Base-by-base conservation (phyloP, 1,140 invertebrate genomes). In the Bombus pyrosoma region DNA sequence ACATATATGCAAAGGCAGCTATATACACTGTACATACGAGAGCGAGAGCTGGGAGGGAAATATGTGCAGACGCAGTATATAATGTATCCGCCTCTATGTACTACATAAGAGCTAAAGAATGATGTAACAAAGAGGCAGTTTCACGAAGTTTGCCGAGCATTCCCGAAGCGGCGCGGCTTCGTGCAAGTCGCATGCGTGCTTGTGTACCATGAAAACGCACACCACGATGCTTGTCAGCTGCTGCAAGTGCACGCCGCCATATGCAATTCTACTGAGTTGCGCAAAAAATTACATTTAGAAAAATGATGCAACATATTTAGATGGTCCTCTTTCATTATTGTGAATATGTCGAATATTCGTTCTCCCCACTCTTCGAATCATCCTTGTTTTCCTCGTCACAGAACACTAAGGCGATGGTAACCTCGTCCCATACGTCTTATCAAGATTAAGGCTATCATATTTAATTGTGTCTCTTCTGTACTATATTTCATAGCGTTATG, bases 101-200 rank as follows among this genome's bases (percentile, higher is more conserved):
- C 83, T 93, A 92, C 88, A 93, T 93, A 92, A 88, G 89, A 78
- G 78, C 77, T 85, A 90, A 92, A 87, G 90, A 91, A 90, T 95
- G 94, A 95, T 94, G 94, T 94, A 94, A 95, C 93, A 93, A 94
- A 94, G 93, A 91, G 91, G 90, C 88, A 89, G 85, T 85, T 93
- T 86, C 32, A 79, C 94, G 93, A 91, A 92, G 86, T 90, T 79
- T 82, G 66, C 91, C 94, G 94, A 94, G 74, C 41, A 32, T 64
- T 34, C n/a, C 91, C 92, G 93, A 94, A 76, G 79, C 80, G 62
- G 41, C 43, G 47, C 59, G 59, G 77, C 73, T 68, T 74, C 73
- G 75, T 66, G 53, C 86, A 82, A 89, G 69, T 91, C 82, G 91
- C 86, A 92, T 92, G 92, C 90, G 87, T 87, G 83, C 71, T 77